Base-by-base conservation (phyloP, 1,140 invertebrate species). In the Diachasma alloeum region DNA sequence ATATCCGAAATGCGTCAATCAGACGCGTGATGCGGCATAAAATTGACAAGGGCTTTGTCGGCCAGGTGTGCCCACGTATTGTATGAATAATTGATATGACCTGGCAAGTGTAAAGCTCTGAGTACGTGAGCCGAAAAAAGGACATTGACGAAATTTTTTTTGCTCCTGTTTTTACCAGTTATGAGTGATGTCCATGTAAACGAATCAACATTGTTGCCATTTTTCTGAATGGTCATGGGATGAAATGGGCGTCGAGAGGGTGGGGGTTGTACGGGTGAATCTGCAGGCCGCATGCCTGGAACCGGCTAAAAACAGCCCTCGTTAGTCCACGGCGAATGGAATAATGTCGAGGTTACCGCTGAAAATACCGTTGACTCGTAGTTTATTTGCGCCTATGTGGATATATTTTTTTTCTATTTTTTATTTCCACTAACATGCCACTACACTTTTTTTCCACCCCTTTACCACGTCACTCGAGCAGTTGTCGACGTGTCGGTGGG, bases 281-380 rank as follows among this genome's bases (percentile, higher is more conserved):
- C 39, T 42, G 68, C 68, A 70, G 68, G 68, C 39, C 70, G 46
- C 26, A 72, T 76, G 37, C 70, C 37, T 75, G 19, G 22, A 53
- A 31, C 53, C 66, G 44, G 69, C 67, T 78, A 78, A 81, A 81
- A 78, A 81, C 76, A 81, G 76, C 74, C 9, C 80, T 79, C 74
- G 78, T 78, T 79, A 79, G 75, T 72, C 74, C 73, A 31, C 31
- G 31, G 31, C 31, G 31, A 31, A 31, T 31, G 77, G 76, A 81
- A 81, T 81, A 78, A 81, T 79, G 75, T 79, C 78, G 78, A 79
- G 78, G 78, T 78, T 81, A 78, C 39, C 53, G 75, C 56, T 72
- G 69, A 72, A 78, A 78, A 78, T 78, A 75, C 48, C 59, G 46
- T 46, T 42, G 48, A 42, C 67, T 44, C 13, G n/a, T 69, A 56